Percentiles rank a stretch among this genome's conserved stretches.
phyloP scores from a whole-genome alignment of 2,888 invertebrate genomes.

The Papilio demoleus region DNA sequence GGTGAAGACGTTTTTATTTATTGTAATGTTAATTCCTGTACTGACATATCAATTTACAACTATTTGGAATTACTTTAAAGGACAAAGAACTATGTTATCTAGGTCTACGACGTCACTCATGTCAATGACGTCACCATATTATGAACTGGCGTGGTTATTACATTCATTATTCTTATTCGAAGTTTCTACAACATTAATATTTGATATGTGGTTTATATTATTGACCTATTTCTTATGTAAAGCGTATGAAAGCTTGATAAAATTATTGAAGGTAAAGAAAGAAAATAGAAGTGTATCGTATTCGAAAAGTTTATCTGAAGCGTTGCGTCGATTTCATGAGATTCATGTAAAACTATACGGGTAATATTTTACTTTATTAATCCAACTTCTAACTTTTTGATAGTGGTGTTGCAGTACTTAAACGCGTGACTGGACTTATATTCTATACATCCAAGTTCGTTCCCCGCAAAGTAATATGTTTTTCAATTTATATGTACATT shows the following conservation, averaged over 20 bases:
- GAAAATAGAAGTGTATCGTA: constrained; percentile 49
- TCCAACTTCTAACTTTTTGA: too few relatives aligned
- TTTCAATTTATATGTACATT: too few relatives aligned
- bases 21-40: constrained; percentile 52
- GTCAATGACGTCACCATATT: constrained; percentile 65
- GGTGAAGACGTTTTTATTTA: constrained; percentile 48
- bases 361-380: constrained; percentile 49
- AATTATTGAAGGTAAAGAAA: constrained; percentile 50
- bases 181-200: constrained; percentile 53
- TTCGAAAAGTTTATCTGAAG: constrained; percentile 53
- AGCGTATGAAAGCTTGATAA: constrained; percentile 55
- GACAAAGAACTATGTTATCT: constrained; percentile 58
- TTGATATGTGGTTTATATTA: constrained; percentile 67
- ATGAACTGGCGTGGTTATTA: constrained; percentile 60
- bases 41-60: constrained; percentile 53
- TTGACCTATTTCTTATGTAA: constrained; percentile 58
- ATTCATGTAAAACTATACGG: constrained; percentile 56
- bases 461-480: too few relatives aligned
- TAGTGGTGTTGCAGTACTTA: too few relatives aligned
- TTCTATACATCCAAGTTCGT: too few relatives aligned
- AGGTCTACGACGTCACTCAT: constrained; percentile 61
- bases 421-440: too few relatives aligned
- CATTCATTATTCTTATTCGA: constrained; percentile 59
- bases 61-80: constrained; percentile 59
- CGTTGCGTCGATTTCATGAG: constrained; percentile 57